These are phyloP conservation scores for Drosophila athabasca DNA, from an alignment of 1,140 invertebrate species.

Conservation along the genomic window DNA sequence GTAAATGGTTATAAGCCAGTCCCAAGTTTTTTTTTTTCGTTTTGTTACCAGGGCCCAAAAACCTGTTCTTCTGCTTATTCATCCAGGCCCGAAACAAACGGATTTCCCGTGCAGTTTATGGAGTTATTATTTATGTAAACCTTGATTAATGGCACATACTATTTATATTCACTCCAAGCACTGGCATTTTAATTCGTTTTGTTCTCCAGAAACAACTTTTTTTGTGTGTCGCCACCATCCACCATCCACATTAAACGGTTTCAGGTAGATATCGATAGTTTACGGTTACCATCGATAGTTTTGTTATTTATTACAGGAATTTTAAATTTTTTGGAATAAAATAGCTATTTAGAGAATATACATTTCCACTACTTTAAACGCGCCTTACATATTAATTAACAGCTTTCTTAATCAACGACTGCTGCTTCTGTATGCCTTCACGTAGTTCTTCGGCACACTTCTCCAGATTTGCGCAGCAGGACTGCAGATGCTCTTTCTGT, in stretches of 20 bases:
- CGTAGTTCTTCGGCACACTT: slow-evolving; percentile 40
- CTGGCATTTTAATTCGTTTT: slow-evolving; percentile 49
- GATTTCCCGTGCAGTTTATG: slow-evolving; percentile 10
- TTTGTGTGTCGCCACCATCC: slow-evolving; percentile 31
- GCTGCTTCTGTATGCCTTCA: slow-evolving; percentile 53
- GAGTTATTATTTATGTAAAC: slow-evolving; percentile 4
- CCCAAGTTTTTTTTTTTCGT: slow-evolving; percentile 70
- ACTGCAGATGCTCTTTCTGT: slow-evolving; percentile 42
- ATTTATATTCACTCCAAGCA: slow-evolving; percentile 55
- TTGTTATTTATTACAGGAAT: too few species aligned
- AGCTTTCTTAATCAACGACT: slow-evolving; percentile 45
- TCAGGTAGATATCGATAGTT: too few species aligned
- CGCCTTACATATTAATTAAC: slow-evolving; percentile 19
- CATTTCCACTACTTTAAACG: background rate
- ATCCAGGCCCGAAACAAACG: slow-evolving; percentile 40
- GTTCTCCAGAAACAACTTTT: slow-evolving; percentile 44
- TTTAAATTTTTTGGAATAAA: too few species aligned
- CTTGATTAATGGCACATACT: slow-evolving; percentile 41
- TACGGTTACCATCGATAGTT: too few species aligned
- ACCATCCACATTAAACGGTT: slow-evolving; percentile 27
- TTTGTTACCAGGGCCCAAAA: slow-evolving; percentile 65
- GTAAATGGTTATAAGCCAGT: slow-evolving; percentile 80
- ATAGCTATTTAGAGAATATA: too few species aligned
- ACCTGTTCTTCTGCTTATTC: slow-evolving; percentile 75
- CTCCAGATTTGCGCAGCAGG: slow-evolving; percentile 54